Conservation (phyloP, 2,888 invertebrate species). For the Apodemia hepburni region DNA sequence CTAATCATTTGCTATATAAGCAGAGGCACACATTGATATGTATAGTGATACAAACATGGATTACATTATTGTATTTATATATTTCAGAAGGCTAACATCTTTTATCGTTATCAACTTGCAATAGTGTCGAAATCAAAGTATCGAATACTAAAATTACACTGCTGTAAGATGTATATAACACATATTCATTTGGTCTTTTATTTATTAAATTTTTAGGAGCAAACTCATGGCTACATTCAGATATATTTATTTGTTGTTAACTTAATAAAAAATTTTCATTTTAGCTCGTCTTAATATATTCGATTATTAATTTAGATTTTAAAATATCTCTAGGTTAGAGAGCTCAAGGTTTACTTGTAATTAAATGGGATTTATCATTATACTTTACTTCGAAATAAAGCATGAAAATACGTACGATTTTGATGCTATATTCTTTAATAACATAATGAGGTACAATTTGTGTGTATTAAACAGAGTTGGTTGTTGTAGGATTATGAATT, state of each 20-base stretch:
- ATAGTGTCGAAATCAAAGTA: neutral
- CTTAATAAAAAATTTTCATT: neutral
- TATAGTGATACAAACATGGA: slow-evolving; percentile 48
- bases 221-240: neutral
- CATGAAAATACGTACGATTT: no score
- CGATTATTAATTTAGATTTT: neutral
- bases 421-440: no score
- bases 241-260: neutral
- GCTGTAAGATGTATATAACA: neutral
- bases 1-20: slow-evolving; percentile 65
- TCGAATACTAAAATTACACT: neutral
- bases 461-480: no score
- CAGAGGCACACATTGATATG: slow-evolving; percentile 79
- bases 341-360: neutral
- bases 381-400: no score
- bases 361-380: neutral
- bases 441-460: no score
- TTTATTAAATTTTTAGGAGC: neutral
- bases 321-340: neutral
- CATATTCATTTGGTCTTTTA: neutral
- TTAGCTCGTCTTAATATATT: neutral
- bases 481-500: no score
- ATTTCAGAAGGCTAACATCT: neutral
- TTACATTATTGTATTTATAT: slow-evolving; percentile 17
- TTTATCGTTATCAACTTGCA: neutral